Conservation (phyloP, 2,797 vertebrate species). For the Semotilus atromaculatus region DNA sequence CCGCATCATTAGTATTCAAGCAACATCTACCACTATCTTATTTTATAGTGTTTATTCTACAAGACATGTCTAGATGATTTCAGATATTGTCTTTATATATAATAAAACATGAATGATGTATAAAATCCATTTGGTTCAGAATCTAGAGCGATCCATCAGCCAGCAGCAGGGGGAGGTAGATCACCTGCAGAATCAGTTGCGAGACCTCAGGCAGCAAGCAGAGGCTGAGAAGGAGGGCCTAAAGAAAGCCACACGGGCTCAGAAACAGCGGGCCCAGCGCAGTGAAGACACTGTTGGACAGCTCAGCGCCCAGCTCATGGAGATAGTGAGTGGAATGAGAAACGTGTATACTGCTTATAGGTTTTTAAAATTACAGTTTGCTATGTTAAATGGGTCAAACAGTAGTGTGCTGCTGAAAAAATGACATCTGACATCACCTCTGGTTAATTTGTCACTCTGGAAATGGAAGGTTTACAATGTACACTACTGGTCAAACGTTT, state of each 20-base stretch:
- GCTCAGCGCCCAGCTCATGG: slow-evolving; percentile 80
- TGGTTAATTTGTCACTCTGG: not conserved
- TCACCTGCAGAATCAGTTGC: slow-evolving; percentile 77
- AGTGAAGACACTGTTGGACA: slow-evolving; percentile 82
- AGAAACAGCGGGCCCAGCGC: slow-evolving; percentile 86
- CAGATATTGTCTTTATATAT: not conserved
- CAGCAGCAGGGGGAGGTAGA: slow-evolving; percentile 83
- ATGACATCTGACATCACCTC: not conserved
- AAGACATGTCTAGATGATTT: not conserved
- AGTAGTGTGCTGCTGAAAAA: not conserved
- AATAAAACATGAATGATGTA: not conserved
- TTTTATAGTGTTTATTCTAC: not conserved
- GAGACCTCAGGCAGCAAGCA: slow-evolving; percentile 76
- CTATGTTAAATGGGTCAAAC: not conserved
- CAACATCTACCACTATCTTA: too few relatives aligned
- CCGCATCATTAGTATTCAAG: not conserved
- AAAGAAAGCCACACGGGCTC: slow-evolving; percentile 83
- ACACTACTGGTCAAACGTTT: not conserved
- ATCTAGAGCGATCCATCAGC: slow-evolving; percentile 80
- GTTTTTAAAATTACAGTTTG: not conserved
- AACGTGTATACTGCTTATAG: not conserved
- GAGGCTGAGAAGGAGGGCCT: slow-evolving; percentile 83
- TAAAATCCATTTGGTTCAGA: slow-evolving; percentile 71
- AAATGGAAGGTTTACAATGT: not conserved
- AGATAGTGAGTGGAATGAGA: slow-evolving; percentile 78